Evolutionary conservation across 2,888 invertebrate species (phyloP), one percentile per base, ranked within the genome.

Genomic region (Micropterix aruncella): DNA sequence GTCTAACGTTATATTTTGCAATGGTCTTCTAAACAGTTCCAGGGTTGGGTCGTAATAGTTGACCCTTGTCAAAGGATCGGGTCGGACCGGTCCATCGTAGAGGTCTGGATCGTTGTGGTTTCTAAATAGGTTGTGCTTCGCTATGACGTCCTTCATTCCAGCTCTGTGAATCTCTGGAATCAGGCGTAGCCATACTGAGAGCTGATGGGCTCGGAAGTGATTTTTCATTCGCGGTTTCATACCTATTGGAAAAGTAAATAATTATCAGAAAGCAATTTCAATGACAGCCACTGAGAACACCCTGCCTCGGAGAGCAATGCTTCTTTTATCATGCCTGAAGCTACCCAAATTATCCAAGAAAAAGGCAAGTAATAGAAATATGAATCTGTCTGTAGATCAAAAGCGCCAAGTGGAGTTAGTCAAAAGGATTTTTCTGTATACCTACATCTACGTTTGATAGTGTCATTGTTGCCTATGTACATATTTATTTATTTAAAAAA

Each of bases 131-230:
- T 93, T 93, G 70, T 92, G 90, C 54, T 84, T 76, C 19, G 86
- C 83, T 52, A 86, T 85, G 46, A 87, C 88, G 66, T 89, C 89
- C 60, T 88, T 88, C 87, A 89, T 89, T 43, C 89, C 89, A 1
- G 87, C 83, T 40, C 88, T 74, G 63, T 89, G 89, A 36, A 90
- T 76, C 65, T 94, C 93, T 4, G 95, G 95, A 54, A 96, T 89
- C 44, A 95, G 74, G 46, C 94, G 83, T 44, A 94, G 66, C 95
- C 95, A 96, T 51, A 95, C 89, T 47, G 94, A 93, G 51, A 95
- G 75, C 63, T 94, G 92, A 70, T 93, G 93, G n/a, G 94, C 92
- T 39, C 94, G 79, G 71, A 91, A 95, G 72, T 94, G 94, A 66
- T 92, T 91, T 65, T 89, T 90, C 75, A 91, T 82, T 55, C 86